A percentile compares a stretch with the other conserved stretches of the same genome.
phyloP scores from a whole-genome alignment of 2,797 vertebrate genomes.

The Hafferia zeledoni region DNA sequence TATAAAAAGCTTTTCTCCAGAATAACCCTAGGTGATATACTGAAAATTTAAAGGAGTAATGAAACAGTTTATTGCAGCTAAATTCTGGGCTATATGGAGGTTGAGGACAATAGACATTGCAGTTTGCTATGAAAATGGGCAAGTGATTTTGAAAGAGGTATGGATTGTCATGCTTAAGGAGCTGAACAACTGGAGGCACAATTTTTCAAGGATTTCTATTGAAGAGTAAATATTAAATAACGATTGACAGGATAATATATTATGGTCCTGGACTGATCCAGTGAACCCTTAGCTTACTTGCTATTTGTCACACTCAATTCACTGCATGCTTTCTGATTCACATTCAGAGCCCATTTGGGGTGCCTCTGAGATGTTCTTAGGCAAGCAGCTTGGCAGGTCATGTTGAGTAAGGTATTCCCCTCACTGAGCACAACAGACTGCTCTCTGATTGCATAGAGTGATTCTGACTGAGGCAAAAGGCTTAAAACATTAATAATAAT shows the following conservation, averaged over 20 bases:
- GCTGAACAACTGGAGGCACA: not conserved
- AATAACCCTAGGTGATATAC: not conserved
- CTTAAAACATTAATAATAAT: not conserved
- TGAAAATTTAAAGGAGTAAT: not conserved
- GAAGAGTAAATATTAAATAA: not conserved
- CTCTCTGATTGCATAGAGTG: not conserved
- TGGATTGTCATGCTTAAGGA: not conserved
- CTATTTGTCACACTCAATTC: not conserved
- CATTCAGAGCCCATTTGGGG: not conserved
- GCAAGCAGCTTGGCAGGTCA: not conserved
- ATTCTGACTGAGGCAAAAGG: not conserved
- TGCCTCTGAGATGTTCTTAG: not conserved
- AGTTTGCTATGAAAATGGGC: not conserved
- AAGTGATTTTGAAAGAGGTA: not conserved
- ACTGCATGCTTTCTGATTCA: not conserved
- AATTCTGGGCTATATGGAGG: not conserved
- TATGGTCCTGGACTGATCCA: not conserved
- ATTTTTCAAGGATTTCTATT: not conserved
- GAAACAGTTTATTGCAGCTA: not conserved
- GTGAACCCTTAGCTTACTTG: not conserved
- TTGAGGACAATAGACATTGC: not conserved
- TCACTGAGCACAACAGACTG: not conserved
- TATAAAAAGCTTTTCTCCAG: not conserved
- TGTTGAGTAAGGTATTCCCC: not conserved
- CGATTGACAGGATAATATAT: not conserved